Evolutionary conservation across 2,888 invertebrate genomes (phyloP).

Genomic region (Xestobium rufovillosum): DNA sequence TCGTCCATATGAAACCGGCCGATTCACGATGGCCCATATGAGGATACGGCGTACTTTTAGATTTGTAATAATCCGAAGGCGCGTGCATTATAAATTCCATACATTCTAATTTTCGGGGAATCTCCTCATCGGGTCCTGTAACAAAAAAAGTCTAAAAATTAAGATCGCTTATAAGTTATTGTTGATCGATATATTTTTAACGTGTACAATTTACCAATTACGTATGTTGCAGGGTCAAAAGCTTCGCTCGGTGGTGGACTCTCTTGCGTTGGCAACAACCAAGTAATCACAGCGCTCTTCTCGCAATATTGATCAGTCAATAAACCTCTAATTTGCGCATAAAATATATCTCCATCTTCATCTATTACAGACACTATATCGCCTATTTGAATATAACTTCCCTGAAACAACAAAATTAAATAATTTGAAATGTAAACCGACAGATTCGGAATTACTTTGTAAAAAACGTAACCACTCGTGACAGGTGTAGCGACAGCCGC

Average conservation of each 20-base stretch:
- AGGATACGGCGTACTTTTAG: conserved; percentile 70
- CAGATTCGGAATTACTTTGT: conserved; percentile 61
- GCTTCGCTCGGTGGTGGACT: conserved; percentile 69
- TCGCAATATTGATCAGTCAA: conserved; percentile 88
- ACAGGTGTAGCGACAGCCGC: conserved; percentile 73
- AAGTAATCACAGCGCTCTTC: conserved; percentile 86
- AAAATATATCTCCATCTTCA: conserved; percentile 67
- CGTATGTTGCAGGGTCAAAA: conserved; percentile 84
- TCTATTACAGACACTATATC: conserved; percentile 85
- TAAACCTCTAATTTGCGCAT: conserved; percentile 84
- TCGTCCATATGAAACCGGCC: conserved; percentile 59
- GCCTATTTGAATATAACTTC: conserved; percentile 78
- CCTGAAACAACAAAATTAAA: conserved; percentile 46
- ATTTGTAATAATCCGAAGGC: conserved; percentile 82
- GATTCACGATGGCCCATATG: conserved; percentile 40
- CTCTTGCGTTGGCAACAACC: conserved; percentile 80
- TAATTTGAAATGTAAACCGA: conserved; percentile 2
- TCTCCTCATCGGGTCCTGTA: conserved; percentile 82
- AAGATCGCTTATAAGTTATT: conserved; percentile 10
- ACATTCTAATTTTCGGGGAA: conserved; percentile 74
- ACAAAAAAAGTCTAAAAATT: conserved; percentile 16
- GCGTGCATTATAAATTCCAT: conserved; percentile 93
- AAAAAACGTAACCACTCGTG: conserved; percentile 71
- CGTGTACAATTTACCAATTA: conserved; percentile 56
- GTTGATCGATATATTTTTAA: background rate